phyloP scores from a whole-genome alignment of 2,113 vertebrate genomes.

The Lampris incognitus region DNA sequence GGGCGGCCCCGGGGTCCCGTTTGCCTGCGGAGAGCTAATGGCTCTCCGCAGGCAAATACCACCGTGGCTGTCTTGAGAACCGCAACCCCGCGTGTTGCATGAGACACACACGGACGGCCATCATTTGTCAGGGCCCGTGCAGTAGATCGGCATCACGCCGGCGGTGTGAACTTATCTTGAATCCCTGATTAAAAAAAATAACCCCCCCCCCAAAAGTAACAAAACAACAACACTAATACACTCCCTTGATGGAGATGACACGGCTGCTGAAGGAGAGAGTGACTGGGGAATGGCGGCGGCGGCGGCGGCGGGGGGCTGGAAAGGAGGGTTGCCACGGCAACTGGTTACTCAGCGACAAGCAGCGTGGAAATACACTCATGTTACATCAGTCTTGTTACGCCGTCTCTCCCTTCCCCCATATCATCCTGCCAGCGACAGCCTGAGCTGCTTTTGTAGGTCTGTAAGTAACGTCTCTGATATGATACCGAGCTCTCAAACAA shows the following conservation, averaged over 20 bases:
- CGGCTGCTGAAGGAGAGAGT: slow-evolving; percentile 23
- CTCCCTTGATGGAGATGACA: slow-evolving; percentile 53
- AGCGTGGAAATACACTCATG: slow-evolving; percentile 60
- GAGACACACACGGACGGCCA: neutral
- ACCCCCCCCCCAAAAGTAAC: too few relatives aligned
- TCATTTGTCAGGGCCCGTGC: slow-evolving; percentile 29
- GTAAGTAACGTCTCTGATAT: slow-evolving; percentile 5
- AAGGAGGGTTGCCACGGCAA: slow-evolving; percentile 72
- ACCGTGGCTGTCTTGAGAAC: slow-evolving; percentile 19
- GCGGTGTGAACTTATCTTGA: slow-evolving; percentile 43
- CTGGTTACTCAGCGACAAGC: slow-evolving; percentile 77
- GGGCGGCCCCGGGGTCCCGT: slow-evolving; percentile 23
- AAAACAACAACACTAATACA: slow-evolving; percentile 47
- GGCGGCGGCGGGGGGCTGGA: slow-evolving; percentile 13
- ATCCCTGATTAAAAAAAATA: slow-evolving; percentile 20
- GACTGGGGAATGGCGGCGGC: slow-evolving; percentile 20
- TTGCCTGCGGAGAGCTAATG: slow-evolving; percentile 35
- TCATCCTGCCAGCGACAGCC: slow-evolving; percentile 20
- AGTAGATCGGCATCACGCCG: slow-evolving; percentile 4
- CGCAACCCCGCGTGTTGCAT: slow-evolving; percentile 35
- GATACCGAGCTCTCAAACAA: neutral
- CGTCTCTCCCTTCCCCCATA: slow-evolving; percentile 44
- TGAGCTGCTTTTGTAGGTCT: slow-evolving; percentile 32
- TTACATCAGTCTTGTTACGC: slow-evolving; percentile 70
- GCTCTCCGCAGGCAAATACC: slow-evolving; percentile 4